These are phyloP conservation scores for Ciconia boyciana DNA, from an alignment of 2,113 vertebrate genomes.

Conservation along the genomic window DNA sequence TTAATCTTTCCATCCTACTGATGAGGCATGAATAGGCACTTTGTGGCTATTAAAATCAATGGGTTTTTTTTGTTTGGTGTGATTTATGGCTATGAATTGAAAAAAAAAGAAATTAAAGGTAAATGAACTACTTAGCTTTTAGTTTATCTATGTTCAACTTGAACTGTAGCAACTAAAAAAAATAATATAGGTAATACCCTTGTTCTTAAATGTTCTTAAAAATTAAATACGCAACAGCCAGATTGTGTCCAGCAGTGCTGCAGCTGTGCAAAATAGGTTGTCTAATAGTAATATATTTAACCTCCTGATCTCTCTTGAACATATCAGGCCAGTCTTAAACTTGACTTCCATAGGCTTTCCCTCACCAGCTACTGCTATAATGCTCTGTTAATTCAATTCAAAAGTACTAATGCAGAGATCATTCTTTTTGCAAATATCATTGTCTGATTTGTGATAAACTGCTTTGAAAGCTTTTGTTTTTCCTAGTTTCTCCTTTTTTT, in stretches of 20 bases:
- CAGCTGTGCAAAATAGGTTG: neutral
- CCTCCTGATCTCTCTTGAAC: neutral
- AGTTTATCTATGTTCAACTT: neutral
- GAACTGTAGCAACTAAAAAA: neutral
- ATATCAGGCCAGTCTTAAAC: neutral
- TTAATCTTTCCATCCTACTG: neutral
- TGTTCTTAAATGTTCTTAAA: neutral
- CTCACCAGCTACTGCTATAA: neutral
- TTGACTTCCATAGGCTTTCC: neutral
- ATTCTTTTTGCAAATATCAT: neutral
- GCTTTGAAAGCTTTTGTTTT: neutral
- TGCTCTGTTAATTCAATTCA: neutral
- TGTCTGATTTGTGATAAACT: neutral
- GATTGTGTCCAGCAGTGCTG: neutral
- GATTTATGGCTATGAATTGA: neutral
- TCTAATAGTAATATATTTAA: neutral
- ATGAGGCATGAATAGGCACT: neutral
- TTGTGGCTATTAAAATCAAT: neutral
- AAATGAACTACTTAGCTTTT: neutral
- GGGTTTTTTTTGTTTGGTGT: neutral
- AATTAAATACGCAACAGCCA: neutral
- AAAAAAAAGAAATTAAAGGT: neutral
- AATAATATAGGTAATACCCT: neutral
- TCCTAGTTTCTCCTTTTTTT: neutral
- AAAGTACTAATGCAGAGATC: neutral